Evolutionary conservation across 2,888 invertebrate genomes (phyloP).

Genomic region (Fragum sueziense): DNA sequence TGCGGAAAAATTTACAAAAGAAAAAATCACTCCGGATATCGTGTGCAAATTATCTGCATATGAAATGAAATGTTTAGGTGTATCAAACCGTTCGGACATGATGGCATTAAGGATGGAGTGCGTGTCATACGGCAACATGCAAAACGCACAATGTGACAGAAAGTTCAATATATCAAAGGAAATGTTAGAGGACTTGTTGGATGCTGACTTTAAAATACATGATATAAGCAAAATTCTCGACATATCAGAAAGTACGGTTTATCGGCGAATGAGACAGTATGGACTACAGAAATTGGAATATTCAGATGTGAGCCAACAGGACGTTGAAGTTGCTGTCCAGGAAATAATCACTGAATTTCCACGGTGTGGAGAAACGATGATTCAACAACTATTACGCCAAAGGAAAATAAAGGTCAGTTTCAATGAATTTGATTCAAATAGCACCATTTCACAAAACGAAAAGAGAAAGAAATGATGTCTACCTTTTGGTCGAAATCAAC

Average conservation of each 20-base stretch:
- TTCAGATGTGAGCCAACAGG: neutral
- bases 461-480: neutral
- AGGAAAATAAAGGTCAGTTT: neutral
- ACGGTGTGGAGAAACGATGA: conserved; percentile 3
- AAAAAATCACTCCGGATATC: conserved; percentile 42
- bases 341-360: conserved; percentile 11
- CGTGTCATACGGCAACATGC: conserved; percentile 31
- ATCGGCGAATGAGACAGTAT: conserved; percentile 17
- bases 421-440: neutral
- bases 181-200: neutral
- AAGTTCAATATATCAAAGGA: conserved; percentile 32
- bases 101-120: conserved; percentile 44
- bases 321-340: neutral
- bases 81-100: conserved; percentile 28
- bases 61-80: conserved; percentile 36
- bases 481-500: too few species aligned
- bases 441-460: neutral
- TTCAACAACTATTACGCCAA: neutral
- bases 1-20: conserved; percentile 4
- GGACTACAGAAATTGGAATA: neutral
- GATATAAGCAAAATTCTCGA: conserved; percentile 1
- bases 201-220: neutral
- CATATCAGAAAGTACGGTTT: conserved; percentile 6
- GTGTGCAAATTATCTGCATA: conserved; percentile 22
- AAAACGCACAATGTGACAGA: neutral